A percentile compares a stretch with the other conserved stretches of the same genome.
Conservation (phyloP, 2,113 vertebrate genomes). For the Mirounga angustirostris region DNA sequence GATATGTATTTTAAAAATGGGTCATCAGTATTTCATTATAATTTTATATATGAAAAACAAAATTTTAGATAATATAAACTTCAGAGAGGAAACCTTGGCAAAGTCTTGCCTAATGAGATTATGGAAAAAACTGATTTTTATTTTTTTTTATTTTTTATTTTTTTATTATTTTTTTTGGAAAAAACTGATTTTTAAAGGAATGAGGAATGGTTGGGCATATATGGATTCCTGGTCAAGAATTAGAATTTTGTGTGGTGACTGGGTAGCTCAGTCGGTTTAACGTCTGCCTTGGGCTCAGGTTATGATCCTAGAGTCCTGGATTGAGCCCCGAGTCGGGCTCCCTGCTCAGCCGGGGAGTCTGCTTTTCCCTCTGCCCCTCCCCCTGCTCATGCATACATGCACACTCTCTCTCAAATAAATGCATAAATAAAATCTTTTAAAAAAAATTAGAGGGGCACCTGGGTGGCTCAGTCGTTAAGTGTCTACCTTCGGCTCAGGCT, state of each 20-base stretch:
- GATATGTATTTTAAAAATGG: background rate
- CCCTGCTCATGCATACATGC: too few species aligned
- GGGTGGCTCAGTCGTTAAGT: too few species aligned
- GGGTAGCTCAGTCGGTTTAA: background rate
- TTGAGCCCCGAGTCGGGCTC: background rate
- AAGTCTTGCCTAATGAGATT: background rate
- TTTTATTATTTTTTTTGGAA: background rate
- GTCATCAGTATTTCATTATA: background rate
- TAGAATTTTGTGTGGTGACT: background rate
- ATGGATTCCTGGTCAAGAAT: background rate
- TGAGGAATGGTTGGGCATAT: background rate
- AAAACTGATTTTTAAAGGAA: conserved; percentile 22
- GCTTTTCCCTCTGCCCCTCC: too few species aligned
- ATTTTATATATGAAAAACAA: conserved; percentile 30
- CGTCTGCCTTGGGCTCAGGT: background rate
- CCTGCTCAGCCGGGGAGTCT: too few species aligned
- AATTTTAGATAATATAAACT: background rate
- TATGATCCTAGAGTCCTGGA: background rate
- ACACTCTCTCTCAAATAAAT: too few species aligned
- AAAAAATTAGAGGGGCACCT: too few species aligned
- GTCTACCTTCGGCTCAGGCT: too few species aligned
- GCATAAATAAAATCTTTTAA: too few species aligned
- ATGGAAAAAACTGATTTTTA: conserved; percentile 10
- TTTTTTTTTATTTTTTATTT: too few species aligned
- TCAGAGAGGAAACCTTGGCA: background rate